Percentiles rank a stretch among this genome's conserved stretches.
Conservation (phyloP, 2,113 vertebrate genomes). For the Mustela lutreola region DNA sequence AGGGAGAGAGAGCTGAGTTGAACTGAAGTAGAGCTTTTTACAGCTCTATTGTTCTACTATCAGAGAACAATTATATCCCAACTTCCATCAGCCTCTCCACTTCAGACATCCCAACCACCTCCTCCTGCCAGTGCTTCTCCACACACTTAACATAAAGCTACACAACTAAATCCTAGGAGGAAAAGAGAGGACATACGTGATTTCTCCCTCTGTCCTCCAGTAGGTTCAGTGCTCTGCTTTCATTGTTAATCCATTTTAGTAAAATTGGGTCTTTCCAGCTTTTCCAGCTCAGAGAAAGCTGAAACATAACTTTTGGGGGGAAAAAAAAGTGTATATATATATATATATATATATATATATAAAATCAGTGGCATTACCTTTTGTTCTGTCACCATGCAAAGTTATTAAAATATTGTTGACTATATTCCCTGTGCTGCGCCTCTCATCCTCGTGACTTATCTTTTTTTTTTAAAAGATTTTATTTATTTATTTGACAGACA, state of each 20-base stretch:
- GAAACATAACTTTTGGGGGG: background rate
- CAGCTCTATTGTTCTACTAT: slow-evolving; percentile 74
- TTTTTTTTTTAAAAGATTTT: background rate
- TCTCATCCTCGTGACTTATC: background rate
- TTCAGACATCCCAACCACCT: slow-evolving; percentile 16
- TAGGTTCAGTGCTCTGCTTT: background rate
- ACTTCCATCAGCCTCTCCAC: slow-evolving; percentile 59
- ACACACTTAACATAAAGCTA: background rate
- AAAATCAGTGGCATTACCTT: background rate
- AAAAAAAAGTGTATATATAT: background rate
- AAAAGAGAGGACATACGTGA: too few relatives aligned
- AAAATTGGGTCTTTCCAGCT: background rate
- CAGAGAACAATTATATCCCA: slow-evolving; percentile 61
- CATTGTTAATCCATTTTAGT: slow-evolving; percentile 1
- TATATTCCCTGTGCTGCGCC: background rate
- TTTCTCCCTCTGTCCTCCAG: background rate
- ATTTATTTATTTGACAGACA: too few relatives aligned
- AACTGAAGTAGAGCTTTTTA: slow-evolving; percentile 73
- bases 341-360: background rate
- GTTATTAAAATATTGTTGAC: background rate
- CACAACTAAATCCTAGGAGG: background rate
- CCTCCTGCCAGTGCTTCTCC: background rate
- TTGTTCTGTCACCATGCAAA: background rate
- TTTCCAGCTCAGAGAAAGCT: slow-evolving; percentile 16
- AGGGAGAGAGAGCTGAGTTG: slow-evolving; percentile 50